Base-by-base conservation (phyloP, 2,113 vertebrate genomes). In the Macrotis lagotis region DNA sequence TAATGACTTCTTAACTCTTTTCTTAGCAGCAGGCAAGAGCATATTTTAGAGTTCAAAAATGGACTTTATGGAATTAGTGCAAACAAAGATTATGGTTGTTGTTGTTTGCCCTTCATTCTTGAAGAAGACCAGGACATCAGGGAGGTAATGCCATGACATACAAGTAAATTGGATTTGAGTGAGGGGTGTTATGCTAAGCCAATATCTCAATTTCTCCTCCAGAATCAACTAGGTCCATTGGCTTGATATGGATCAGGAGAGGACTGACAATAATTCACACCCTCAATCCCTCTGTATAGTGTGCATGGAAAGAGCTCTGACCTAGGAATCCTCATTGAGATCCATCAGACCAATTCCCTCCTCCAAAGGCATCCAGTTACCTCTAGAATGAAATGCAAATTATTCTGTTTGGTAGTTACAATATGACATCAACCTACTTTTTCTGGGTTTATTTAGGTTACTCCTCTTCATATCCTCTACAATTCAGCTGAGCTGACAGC, bases 1-100 rank as follows among this genome's bases (percentile, higher is more conserved):
- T 92, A 93, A 88, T 90, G 93, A 50, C 83, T 95, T 90, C 89
- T 91, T 88, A 92, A 91, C 47, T 92, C 25, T 92, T 93, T 88
- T 52, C 59, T 94, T 94, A 51, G 51, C 50, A 90, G 91, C 19
- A 92, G 0, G 31, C 95, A 89, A 94, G 9, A 25, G 50, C 31
- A 22, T 51, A 4, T 66, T 59, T 66, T 22, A 83, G n/a, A 83
- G n/a, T 44, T 44, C 44, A 8, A 83, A 74, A 44, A 44, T 44
- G n/a, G 66, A 83, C 37, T 19, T 83, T 83, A 6, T 83, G 37
- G 66, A 83, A 83, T 83, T 24, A 83, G n/a, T 37, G 59, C 5
- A 66, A 66, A 66, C 59, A 66, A 31, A n/a, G n/a, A n/a, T n/a
- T n/a, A n/a, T n/a, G n/a, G n/a, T n/a, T n/a, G n/a, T n/a, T n/a